Evolutionary conservation across 2,888 invertebrate species (phyloP), one percentile per base, ranked within the genome.

Genomic region (Macropis europaea): DNA sequence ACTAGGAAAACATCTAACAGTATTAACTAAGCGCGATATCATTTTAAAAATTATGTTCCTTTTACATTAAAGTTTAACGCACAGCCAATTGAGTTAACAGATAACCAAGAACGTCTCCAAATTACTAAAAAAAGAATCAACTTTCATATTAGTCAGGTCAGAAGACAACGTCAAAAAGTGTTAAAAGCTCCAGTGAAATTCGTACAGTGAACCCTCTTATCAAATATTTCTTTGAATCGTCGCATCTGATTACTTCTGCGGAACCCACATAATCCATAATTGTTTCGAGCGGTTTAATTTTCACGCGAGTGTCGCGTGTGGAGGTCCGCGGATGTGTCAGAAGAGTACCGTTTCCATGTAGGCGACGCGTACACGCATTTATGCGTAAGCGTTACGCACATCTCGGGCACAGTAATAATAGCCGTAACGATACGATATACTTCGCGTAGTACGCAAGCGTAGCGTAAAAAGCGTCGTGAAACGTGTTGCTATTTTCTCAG

Each of bases 341-440:
- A 34, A n/a, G 19, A 24, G 9, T 24, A 32, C 11, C 11, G 15
- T 11, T n/a, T n/a, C n/a, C n/a, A n/a, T n/a, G n/a, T n/a, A n/a
- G 32, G 22, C 40, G 11, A 40, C 40, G 53, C n/a, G n/a, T n/a
- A n/a, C n/a, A n/a, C n/a, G n/a, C n/a, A n/a, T n/a, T n/a, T 42
- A 50, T 42, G 42, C 42, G 50, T 38, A 40, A 60, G 17, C 19
- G 47, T 42, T 52, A 42, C 40, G 40, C 50, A 17, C 57, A 40
- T 59, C 28, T 50, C 30, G 47, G 28, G 47, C 32, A n/a, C 42
- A 52, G 66, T 60, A 77, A 66, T 69, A 77, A 77, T 77, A 77
- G 60, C 54, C 19, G 48, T 30, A 24, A 26, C 61, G 47, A 54
- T 32, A 28, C 53, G 50, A 69, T 54, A 73, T 50, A 59, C 28